Evolutionary conservation across 2,113 vertebrate species (phyloP).

Genomic region (Peromyscus polionotus): DNA sequence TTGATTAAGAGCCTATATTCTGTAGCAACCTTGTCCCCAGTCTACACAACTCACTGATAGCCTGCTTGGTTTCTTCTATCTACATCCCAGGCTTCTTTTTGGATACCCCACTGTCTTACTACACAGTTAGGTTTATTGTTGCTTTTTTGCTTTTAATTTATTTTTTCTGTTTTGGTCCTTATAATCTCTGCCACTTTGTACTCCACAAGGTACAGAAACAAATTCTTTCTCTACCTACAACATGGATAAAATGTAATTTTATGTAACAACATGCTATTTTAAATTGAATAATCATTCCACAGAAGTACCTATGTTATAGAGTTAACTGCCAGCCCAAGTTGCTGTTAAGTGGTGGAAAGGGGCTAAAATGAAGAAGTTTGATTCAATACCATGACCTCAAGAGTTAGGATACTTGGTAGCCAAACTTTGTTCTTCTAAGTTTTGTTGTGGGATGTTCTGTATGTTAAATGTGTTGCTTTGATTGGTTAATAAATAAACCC

Average conservation of each 20-base stretch:
- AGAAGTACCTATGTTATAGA: neutral
- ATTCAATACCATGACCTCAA: neutral
- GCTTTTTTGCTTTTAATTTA: neutral
- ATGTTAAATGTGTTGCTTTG: too few species aligned
- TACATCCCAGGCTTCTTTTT: neutral
- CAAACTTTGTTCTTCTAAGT: neutral
- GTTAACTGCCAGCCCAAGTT: neutral
- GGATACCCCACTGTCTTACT: neutral
- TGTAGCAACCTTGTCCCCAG: neutral
- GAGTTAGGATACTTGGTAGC: neutral
- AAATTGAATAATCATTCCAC: neutral
- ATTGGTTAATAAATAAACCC: too few species aligned
- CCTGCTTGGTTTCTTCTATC: neutral
- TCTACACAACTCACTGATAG: neutral
- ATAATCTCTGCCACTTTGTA: neutral
- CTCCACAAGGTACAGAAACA: fast-evolving
- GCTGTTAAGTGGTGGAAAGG: too few species aligned
- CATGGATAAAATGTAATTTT: neutral
- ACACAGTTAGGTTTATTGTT: neutral
- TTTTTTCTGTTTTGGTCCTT: neutral
- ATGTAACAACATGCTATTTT: neutral
- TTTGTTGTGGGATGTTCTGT: too few species aligned
- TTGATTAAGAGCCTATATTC: neutral
- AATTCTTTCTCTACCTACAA: neutral
- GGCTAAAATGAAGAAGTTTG: neutral